Conservation (phyloP, 2,888 invertebrate genomes). For the Archaeoteleia sp. region DNA sequence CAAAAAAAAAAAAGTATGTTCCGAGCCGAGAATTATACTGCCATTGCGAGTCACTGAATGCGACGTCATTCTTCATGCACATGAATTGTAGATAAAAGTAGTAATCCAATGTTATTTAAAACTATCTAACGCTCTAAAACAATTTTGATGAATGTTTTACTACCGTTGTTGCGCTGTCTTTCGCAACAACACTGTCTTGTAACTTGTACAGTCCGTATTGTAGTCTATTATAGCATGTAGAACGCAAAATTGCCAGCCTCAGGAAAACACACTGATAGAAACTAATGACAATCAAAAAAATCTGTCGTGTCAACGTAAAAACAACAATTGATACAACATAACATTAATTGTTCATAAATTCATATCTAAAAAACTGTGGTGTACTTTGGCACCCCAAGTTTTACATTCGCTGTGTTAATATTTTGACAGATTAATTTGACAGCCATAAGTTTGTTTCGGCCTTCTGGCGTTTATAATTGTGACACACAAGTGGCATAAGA, state of each 20-base stretch:
- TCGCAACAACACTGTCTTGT: slow-evolving; percentile 32
- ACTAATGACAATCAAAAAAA: too few species aligned
- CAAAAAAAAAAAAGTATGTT: slow-evolving; percentile 26
- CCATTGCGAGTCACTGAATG: slow-evolving; percentile 41
- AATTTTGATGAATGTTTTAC: slow-evolving; percentile 43
- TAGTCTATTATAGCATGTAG: slow-evolving; percentile 32
- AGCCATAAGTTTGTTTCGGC: too few species aligned
- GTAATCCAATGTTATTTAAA: slow-evolving; percentile 43
- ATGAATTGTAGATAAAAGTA: slow-evolving; percentile 39
- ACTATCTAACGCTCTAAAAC: slow-evolving; percentile 41
- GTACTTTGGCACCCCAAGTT: too few species aligned
- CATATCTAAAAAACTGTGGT: too few species aligned
- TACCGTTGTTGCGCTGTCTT: slow-evolving; percentile 34
- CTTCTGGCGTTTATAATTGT: too few species aligned
- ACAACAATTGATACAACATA: too few species aligned
- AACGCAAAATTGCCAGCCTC: slow-evolving; percentile 2
- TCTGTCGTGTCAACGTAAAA: too few species aligned
- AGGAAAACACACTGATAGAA: too few species aligned
- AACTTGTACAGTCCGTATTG: slow-evolving; percentile 33
- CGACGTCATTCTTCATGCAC: slow-evolving; percentile 35
- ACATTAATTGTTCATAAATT: too few species aligned
- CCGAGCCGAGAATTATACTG: slow-evolving; percentile 40
- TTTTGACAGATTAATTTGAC: too few species aligned
- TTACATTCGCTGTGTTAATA: too few species aligned
- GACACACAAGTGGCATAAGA: too few species aligned